Conservation (phyloP, 2,113 vertebrate genomes). For the Brachypodius melanocephalos region DNA sequence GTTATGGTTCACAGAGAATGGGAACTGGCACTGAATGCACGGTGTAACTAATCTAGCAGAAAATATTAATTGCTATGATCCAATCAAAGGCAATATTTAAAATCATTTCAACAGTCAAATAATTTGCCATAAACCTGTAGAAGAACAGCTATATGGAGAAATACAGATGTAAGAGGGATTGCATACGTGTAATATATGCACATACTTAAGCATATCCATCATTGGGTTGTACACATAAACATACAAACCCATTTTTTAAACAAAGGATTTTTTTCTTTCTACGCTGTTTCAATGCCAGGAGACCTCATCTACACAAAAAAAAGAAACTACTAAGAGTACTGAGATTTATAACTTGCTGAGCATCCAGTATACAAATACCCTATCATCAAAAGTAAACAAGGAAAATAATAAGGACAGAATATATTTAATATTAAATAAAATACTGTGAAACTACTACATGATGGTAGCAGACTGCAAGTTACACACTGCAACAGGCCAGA, state of each 20-base stretch:
- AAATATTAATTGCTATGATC: constrained; percentile 66
- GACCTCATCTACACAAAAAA: neutral
- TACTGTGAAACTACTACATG: neutral
- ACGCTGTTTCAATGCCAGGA: neutral
- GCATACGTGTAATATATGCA: neutral
- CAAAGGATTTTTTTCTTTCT: neutral
- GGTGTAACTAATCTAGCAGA: constrained; percentile 49
- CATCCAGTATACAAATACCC: neutral
- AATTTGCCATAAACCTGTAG: constrained; percentile 21
- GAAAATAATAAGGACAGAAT: neutral
- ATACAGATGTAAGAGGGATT: neutral
- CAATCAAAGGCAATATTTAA: constrained; percentile 62
- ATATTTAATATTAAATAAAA: neutral
- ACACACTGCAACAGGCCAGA: neutral
- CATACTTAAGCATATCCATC: neutral
- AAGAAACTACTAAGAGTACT: neutral
- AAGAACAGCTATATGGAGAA: neutral
- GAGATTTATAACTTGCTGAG: constrained; percentile 23
- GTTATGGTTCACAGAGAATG: constrained; percentile 38
- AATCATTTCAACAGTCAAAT: constrained; percentile 50
- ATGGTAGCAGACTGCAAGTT: neutral
- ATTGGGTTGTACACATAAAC: neutral
- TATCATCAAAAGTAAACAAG: neutral
- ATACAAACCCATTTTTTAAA: neutral
- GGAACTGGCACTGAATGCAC: constrained; percentile 8